These are phyloP conservation scores for Columba guinea DNA, from an alignment of 2,797 vertebrate species.

Conservation along the genomic window DNA sequence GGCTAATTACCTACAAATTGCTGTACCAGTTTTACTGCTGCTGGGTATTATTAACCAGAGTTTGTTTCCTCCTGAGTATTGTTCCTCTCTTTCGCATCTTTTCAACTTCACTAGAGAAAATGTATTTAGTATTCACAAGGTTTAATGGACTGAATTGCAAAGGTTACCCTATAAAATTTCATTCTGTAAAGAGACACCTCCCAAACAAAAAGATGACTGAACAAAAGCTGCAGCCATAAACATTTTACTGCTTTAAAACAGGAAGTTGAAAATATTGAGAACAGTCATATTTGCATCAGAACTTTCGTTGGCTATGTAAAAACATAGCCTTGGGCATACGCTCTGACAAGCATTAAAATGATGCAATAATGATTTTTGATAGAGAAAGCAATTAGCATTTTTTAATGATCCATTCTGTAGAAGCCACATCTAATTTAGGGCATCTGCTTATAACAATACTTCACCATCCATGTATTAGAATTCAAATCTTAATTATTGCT, in stretches of 20 bases:
- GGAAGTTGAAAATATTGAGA: background rate
- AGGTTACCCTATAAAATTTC: background rate
- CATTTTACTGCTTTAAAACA: background rate
- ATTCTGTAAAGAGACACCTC: background rate
- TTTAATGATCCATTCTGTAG: constrained; percentile 53
- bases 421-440: constrained; percentile 60
- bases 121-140: background rate
- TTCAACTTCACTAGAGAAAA: constrained; percentile 33
- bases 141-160: background rate
- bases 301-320: constrained; percentile 20
- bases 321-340: constrained; percentile 12
- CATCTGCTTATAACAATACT: constrained; percentile 57
- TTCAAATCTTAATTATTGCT: constrained; percentile 59
- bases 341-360: constrained; percentile 31
- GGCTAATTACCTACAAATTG: constrained; percentile 66
- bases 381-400: constrained; percentile 63
- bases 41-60: constrained; percentile 47
- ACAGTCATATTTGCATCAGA: constrained; percentile 21
- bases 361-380: constrained; percentile 56
- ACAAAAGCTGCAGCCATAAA: constrained; percentile 2
- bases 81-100: background rate
- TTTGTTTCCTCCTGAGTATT: constrained; percentile 47
- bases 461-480: constrained; percentile 21
- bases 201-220: background rate
- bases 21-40: constrained; percentile 49